These are phyloP conservation scores for Cherax destructor DNA, from an alignment of 1,140 invertebrate species.

Conservation along the genomic window DNA sequence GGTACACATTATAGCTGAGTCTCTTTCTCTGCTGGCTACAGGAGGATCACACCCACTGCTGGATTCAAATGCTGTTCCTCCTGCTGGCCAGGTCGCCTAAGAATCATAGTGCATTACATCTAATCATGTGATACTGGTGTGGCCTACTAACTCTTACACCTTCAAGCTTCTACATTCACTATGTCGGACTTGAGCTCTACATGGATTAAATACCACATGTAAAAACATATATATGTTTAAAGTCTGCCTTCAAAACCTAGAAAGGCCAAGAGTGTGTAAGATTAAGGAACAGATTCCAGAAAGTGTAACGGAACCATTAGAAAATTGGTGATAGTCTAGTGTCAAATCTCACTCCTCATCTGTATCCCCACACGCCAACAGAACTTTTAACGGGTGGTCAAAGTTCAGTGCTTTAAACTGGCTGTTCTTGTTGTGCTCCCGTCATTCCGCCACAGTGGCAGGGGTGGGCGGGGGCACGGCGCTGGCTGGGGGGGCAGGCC, in stretches of 20 bases:
- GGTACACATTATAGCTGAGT: neutral
- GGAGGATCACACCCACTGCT: neutral
- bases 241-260: neutral
- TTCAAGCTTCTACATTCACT: conserved; percentile 3
- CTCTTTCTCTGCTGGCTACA: conserved; percentile 34
- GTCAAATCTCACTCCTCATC: neutral
- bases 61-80: neutral
- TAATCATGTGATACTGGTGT: conserved; percentile 62
- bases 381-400: conserved; percentile 27
- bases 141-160: conserved; percentile 25
- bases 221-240: conserved; percentile 4
- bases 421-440: conserved; percentile 60
- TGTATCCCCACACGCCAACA: neutral
- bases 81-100: conserved; percentile 24
- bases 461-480: conserved; percentile 67
- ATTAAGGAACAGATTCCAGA: neutral
- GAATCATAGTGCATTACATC: conserved; percentile 39
- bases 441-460: conserved; percentile 69
- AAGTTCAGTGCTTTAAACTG: conserved; percentile 54
- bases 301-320: neutral
- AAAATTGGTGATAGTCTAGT: neutral
- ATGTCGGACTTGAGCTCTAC: conserved; percentile 13
- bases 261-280: neutral
- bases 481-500: conserved; percentile 62
- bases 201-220: neutral